These are phyloP conservation scores for Amaurobius ferox DNA, from an alignment of 2,888 invertebrate genomes.

Conservation along the genomic window DNA sequence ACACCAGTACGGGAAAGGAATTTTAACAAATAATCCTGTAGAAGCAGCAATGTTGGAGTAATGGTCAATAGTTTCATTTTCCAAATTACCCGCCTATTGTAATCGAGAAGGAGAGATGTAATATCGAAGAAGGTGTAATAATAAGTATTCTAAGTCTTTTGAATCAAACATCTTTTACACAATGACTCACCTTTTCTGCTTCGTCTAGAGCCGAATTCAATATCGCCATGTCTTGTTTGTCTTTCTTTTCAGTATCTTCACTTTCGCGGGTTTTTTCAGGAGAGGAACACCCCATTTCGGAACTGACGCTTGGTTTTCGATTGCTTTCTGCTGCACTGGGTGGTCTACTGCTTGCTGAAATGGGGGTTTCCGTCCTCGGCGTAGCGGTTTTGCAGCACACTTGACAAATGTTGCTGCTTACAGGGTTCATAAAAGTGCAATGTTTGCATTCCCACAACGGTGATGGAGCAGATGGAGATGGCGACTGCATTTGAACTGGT, in stretches of 20 bases:
- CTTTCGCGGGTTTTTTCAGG: conserved; percentile 20
- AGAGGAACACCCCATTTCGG: conserved; percentile 20
- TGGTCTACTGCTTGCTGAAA: neutral
- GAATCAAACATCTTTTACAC: too few relatives aligned
- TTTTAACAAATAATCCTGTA: too few relatives aligned
- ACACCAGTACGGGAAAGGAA: too few relatives aligned
- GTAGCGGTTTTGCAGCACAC: conserved; percentile 88
- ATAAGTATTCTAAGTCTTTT: too few relatives aligned
- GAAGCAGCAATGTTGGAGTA: too few relatives aligned
- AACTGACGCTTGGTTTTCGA: conserved; percentile 22
- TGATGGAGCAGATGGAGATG: neutral
- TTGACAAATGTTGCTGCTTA: conserved; percentile 87
- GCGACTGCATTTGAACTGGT: neutral
- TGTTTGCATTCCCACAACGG: conserved; percentile 90
- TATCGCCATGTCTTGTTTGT: conserved; percentile 49
- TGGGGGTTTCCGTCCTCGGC: neutral
- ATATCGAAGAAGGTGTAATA: too few relatives aligned
- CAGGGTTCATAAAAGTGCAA: conserved; percentile 91
- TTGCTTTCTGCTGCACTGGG: neutral
- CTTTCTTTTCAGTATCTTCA: neutral
- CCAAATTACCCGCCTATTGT: too few relatives aligned
- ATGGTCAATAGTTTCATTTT: too few relatives aligned
- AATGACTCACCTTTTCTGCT: conserved; percentile 53
- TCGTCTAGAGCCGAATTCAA: conserved; percentile 64
- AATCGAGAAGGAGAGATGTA: too few relatives aligned